Conservation (phyloP, 2,888 invertebrate genomes). For the Papilio protenor region DNA sequence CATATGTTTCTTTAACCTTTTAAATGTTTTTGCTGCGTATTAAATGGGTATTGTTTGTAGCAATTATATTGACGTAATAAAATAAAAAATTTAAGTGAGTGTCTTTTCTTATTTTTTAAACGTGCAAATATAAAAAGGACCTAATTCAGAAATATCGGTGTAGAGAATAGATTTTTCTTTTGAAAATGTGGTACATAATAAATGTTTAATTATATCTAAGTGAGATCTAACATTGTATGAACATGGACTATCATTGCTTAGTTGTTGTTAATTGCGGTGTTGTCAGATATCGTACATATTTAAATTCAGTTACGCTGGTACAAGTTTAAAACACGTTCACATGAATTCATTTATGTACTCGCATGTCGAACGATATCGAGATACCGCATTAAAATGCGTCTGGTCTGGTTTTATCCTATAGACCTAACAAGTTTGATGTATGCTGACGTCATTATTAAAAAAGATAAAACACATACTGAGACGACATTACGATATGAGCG, state of each 20-base stretch:
- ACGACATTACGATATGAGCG: neutral
- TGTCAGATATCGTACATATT: neutral
- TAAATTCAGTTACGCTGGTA: neutral
- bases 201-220: neutral
- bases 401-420: conserved; percentile 8
- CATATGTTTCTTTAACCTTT: neutral
- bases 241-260: neutral
- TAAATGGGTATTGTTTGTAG: neutral
- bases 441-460: conserved; percentile 15
- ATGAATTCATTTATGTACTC: conserved; percentile 12
- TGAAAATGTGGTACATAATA: too few species aligned
- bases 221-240: neutral
- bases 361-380: conserved; percentile 3
- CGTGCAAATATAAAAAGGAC: too few species aligned
- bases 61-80: neutral
- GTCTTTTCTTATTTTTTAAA: too few species aligned
- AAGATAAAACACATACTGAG: neutral
- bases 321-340: neutral
- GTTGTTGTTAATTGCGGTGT: neutral
- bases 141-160: too few species aligned
- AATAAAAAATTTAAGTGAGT: too few species aligned
- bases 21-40: neutral
- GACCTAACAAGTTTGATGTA: neutral
- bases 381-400: conserved; percentile 17
- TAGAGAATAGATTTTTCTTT: too few species aligned